A percentile compares a stretch with the other conserved stretches of the same genome.
These are phyloP conservation scores for Nycticorax nycticorax DNA, from an alignment of 2,113 vertebrate species.

Conservation along the genomic window DNA sequence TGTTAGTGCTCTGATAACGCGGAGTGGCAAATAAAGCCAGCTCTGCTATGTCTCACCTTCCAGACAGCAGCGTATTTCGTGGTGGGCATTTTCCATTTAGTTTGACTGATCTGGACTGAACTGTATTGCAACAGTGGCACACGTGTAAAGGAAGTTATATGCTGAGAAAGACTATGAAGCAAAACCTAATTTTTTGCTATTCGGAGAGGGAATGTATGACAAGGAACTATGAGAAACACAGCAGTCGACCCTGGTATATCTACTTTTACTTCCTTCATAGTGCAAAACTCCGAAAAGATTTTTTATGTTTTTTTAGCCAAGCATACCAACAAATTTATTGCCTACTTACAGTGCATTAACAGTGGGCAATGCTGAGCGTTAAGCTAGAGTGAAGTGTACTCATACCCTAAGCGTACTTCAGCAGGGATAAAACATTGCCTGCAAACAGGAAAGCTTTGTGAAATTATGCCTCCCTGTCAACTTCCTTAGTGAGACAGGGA, in stretches of 20 bases:
- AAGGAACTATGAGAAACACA: not conserved
- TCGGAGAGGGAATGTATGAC: not conserved
- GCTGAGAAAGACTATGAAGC: not conserved
- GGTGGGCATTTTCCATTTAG: not conserved
- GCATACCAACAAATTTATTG: not conserved
- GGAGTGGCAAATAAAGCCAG: not conserved
- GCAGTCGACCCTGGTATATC: not conserved
- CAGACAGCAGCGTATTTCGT: not conserved
- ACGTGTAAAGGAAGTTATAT: accelerated
- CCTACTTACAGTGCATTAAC: not conserved
- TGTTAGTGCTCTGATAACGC: not conserved
- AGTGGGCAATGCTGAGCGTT: not conserved
- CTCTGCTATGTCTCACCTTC: not conserved
- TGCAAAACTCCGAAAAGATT: not conserved
- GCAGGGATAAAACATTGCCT: not conserved
- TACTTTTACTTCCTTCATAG: not conserved
- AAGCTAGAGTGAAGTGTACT: not conserved
- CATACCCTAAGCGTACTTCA: not conserved
- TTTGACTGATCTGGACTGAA: not conserved
- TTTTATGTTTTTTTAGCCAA: not conserved
- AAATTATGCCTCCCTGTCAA: not conserved
- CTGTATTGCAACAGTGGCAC: not conserved
- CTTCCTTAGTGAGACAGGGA: not conserved
- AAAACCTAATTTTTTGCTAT: not conserved
- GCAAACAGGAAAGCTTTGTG: not conserved